Conservation (phyloP, 2,888 invertebrate species). For the Stenolophus ochropezus region DNA sequence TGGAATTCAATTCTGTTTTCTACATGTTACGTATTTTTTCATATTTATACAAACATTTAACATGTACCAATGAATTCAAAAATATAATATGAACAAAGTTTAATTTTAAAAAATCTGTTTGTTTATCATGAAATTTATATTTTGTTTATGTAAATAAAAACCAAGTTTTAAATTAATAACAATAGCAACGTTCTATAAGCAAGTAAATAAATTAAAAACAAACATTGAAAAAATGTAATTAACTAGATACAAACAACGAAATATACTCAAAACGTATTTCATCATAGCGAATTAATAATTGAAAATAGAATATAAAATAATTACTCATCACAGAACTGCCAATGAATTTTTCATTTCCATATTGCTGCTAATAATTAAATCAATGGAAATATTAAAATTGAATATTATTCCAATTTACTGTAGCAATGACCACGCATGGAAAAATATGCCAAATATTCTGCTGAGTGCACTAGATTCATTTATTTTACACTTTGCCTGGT, state of each 20-base stretch:
- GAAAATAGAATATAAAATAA: conserved; percentile 7
- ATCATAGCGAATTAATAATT: not conserved
- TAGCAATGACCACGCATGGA: no score
- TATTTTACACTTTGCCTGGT: no score
- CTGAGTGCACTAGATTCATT: no score
- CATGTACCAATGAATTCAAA: no score
- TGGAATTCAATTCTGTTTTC: no score
- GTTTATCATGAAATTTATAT: not conserved
- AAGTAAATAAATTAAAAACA: not conserved
- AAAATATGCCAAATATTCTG: no score
- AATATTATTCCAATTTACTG: not conserved
- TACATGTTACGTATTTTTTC: no score
- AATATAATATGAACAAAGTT: no score
- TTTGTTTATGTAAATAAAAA: no score
- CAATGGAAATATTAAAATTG: conserved; percentile 2
- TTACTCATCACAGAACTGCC: not conserved
- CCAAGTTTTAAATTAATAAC: not conserved
- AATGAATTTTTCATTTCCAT: conserved; percentile 3
- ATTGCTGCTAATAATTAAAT: not conserved
- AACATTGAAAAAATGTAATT: not conserved
- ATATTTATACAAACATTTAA: no score
- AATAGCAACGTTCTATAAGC: not conserved
- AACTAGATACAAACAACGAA: not conserved
- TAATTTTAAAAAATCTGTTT: not conserved
- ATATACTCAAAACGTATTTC: not conserved